These are phyloP conservation scores for Synanthedon vespiformis DNA, from an alignment of 2,888 invertebrate genomes.

Conservation along the genomic window DNA sequence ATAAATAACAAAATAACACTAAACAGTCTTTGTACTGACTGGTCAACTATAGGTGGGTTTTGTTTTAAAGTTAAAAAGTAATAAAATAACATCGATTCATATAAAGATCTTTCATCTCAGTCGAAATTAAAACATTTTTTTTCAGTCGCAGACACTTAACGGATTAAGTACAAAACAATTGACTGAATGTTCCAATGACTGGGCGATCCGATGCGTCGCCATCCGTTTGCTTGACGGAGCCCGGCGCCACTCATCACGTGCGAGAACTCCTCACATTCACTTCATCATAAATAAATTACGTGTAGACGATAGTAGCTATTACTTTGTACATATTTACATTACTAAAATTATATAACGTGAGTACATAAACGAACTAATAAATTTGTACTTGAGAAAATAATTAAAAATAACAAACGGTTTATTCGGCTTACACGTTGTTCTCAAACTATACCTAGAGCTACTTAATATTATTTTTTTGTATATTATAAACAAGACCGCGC, in stretches of 20 bases:
- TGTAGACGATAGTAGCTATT: constrained; percentile 38
- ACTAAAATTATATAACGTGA: constrained; percentile 53
- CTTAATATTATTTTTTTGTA: constrained; percentile 61
- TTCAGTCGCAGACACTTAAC: constrained; percentile 2
- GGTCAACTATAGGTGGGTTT: constrained; percentile 58
- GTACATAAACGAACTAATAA: constrained; percentile 52
- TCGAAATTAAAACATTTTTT: constrained; percentile 8
- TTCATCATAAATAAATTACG: constrained; percentile 61
- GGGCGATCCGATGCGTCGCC: constrained; percentile 3
- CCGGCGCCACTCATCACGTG: constrained; percentile 29
- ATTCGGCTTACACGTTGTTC: constrained; percentile 33
- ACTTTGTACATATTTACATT: constrained; percentile 69
- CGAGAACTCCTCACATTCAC: constrained; percentile 40
- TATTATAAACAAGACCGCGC: constrained; percentile 23
- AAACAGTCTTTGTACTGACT: constrained; percentile 65
- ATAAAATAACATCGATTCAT: not conserved
- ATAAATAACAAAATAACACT: constrained; percentile 50
- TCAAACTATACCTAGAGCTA: constrained; percentile 52
- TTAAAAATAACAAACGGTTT: constrained; percentile 39
- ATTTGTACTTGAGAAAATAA: constrained; percentile 64
- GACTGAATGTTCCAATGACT: constrained; percentile 22
- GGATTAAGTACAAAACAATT: constrained; percentile 28
- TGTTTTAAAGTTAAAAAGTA: constrained; percentile 9
- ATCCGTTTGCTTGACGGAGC: constrained; percentile 37
- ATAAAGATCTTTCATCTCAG: constrained; percentile 8